A percentile compares a stretch with the other conserved stretches of the same genome.
Evolutionary conservation across 2,888 invertebrate species (phyloP).

Genomic region (Alloscopus bannaensis): DNA sequence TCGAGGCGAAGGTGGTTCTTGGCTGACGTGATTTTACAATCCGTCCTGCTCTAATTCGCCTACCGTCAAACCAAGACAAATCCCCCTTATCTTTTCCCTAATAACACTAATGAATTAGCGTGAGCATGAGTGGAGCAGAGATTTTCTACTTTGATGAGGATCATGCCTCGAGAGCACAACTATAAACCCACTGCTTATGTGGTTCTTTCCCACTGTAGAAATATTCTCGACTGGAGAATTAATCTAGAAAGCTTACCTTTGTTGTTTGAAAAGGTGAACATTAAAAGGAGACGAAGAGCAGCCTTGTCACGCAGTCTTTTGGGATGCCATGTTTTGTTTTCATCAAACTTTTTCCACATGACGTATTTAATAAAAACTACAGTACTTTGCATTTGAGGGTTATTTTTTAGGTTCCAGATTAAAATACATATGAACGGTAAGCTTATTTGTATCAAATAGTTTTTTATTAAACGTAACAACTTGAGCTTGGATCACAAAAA

Average conservation of each 20-base stretch:
- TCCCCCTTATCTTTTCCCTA: neutral
- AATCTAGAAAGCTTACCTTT: neutral
- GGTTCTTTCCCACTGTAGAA: neutral
- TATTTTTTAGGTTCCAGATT: too few species aligned
- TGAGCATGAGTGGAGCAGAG: conserved; percentile 27
- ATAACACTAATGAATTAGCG: conserved; percentile 30
- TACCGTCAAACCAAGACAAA: conserved; percentile 9
- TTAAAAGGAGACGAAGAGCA: too few species aligned
- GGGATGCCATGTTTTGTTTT: conserved; percentile 40
- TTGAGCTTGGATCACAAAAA: too few species aligned
- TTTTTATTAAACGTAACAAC: too few species aligned
- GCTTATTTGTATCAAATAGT: too few species aligned
- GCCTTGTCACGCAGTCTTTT: conserved; percentile 8
- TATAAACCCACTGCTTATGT: too few species aligned
- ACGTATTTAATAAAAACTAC: too few species aligned
- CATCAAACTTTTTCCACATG: conserved; percentile 46
- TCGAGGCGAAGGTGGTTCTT: conserved; percentile 29
- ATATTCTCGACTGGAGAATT: neutral
- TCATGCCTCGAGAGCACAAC: neutral
- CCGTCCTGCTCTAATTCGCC: neutral
- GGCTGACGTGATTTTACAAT: neutral
- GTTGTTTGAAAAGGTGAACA: neutral
- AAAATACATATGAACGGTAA: too few species aligned
- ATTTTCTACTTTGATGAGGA: neutral
- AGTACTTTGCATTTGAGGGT: too few species aligned